Conservation (phyloP, 1,140 invertebrate species). For the Notospermus geniculatus region DNA sequence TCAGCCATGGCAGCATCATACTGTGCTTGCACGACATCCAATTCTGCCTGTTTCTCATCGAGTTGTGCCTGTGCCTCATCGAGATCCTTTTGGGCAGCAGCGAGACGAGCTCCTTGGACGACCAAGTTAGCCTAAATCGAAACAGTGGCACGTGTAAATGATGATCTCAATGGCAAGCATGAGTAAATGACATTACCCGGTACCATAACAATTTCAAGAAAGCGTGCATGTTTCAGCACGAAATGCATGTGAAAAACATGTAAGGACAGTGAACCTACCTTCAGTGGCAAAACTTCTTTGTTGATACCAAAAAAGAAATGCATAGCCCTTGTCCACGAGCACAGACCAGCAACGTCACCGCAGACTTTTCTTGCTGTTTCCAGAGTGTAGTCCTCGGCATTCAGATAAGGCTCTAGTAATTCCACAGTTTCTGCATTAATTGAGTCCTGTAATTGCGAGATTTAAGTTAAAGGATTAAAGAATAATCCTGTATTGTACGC, state of each 20-base stretch:
- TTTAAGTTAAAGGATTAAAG: slow-evolving; percentile 4
- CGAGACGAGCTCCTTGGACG: slow-evolving; percentile 85
- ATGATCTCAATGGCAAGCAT: background rate
- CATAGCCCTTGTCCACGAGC: slow-evolving; percentile 98
- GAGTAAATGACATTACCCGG: too few species aligned
- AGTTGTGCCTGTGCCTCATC: slow-evolving; percentile 82
- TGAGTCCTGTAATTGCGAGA: slow-evolving; percentile 64
- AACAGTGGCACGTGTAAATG: slow-evolving; percentile 6
- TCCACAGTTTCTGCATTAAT: slow-evolving; percentile 98
- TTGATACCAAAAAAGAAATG: slow-evolving; percentile 94
- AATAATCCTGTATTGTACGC: background rate
- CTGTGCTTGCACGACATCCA: slow-evolving; percentile 85
- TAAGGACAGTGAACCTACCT: slow-evolving; percentile 67
- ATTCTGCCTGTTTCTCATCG: slow-evolving; percentile 83
- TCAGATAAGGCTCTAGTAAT: slow-evolving; percentile 84
- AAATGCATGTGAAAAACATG: too few species aligned
- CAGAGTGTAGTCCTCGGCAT: slow-evolving; percentile 87
- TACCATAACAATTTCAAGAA: too few species aligned
- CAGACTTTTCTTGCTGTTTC: slow-evolving; percentile 93
- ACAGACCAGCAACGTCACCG: slow-evolving; percentile 90
- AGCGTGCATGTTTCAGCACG: too few species aligned
- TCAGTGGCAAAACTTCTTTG: slow-evolving; percentile 93
- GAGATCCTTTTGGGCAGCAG: slow-evolving; percentile 86
- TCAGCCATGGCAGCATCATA: slow-evolving; percentile 90
- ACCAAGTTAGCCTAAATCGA: slow-evolving; percentile 74